Conservation (phyloP, 1,140 invertebrate genomes). For the Berghia stephanieae region DNA sequence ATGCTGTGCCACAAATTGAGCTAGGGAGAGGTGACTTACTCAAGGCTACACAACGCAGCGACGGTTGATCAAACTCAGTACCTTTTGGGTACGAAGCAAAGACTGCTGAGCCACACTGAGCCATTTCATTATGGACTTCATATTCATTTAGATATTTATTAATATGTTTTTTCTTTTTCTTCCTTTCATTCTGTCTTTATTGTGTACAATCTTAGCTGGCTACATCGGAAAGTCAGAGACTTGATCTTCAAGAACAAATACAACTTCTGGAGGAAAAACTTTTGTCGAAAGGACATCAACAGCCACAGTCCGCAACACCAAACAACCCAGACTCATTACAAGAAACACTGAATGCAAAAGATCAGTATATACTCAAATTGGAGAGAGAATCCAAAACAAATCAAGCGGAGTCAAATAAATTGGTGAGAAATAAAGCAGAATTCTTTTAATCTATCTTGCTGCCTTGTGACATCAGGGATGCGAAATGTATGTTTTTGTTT, state of each 20-base stretch:
- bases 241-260: constrained; percentile 21
- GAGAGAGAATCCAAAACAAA: constrained; percentile 2
- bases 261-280: constrained; percentile 3
- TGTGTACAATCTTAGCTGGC: constrained; percentile 10
- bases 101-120: too few species aligned
- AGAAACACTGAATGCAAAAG: background rate
- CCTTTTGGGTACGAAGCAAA: too few species aligned
- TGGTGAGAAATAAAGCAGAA: background rate
- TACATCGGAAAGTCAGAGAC: background rate
- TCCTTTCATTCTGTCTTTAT: too few species aligned
- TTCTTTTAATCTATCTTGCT: background rate
- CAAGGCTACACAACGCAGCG: too few species aligned
- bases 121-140: too few species aligned
- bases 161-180: too few species aligned
- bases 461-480: background rate
- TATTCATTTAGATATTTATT: too few species aligned
- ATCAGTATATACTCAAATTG: constrained; percentile 18
- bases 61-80: too few species aligned
- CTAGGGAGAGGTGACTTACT: too few species aligned
- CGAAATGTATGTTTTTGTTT: too few species aligned
- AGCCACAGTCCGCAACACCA: background rate
- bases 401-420: background rate
- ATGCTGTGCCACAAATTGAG: too few species aligned
- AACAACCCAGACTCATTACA: background rate
- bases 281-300: background rate